These are phyloP conservation scores for Aleiodes leptofemur DNA, from an alignment of 2,888 invertebrate genomes.

Conservation along the genomic window DNA sequence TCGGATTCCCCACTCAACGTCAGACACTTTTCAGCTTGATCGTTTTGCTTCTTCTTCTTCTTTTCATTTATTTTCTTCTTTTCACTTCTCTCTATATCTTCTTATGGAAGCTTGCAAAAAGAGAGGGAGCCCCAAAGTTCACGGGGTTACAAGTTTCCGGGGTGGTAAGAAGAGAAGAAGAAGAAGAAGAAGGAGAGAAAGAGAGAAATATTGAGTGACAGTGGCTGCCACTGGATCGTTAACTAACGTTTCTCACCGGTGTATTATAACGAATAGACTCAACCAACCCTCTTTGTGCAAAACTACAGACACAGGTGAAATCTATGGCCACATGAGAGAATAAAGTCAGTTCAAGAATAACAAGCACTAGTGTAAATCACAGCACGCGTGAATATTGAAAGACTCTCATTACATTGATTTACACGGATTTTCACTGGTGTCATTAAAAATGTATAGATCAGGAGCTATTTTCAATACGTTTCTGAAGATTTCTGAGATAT, in stretches of 20 bases:
- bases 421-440: background rate
- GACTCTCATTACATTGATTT: slow-evolving; percentile 2
- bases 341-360: background rate
- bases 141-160: slow-evolving; percentile 22
- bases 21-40: slow-evolving; percentile 11
- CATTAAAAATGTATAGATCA: too few relatives aligned
- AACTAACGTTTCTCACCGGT: slow-evolving; percentile 29
- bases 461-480: too few relatives aligned
- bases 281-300: slow-evolving; percentile 2
- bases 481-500: too few relatives aligned
- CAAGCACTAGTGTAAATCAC: slow-evolving; percentile 9
- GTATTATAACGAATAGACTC: slow-evolving; percentile 22
- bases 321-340: background rate
- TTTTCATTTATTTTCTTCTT: slow-evolving; percentile 7
- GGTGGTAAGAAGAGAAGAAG: slow-evolving; percentile 3
- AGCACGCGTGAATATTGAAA: background rate
- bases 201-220: slow-evolving; percentile 23
- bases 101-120: background rate
- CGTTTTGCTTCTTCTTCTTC: background rate
- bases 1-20: slow-evolving; percentile 14
- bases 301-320: slow-evolving; percentile 17
- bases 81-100: background rate
- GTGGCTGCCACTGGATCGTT: slow-evolving; percentile 33
- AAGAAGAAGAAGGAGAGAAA: background rate
- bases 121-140: slow-evolving; percentile 5